A percentile compares a stretch with the other conserved stretches of the same genome.
Conservation (phyloP, 92 coral and sea anemone species). For the Zoanthus solanderi region DNA sequence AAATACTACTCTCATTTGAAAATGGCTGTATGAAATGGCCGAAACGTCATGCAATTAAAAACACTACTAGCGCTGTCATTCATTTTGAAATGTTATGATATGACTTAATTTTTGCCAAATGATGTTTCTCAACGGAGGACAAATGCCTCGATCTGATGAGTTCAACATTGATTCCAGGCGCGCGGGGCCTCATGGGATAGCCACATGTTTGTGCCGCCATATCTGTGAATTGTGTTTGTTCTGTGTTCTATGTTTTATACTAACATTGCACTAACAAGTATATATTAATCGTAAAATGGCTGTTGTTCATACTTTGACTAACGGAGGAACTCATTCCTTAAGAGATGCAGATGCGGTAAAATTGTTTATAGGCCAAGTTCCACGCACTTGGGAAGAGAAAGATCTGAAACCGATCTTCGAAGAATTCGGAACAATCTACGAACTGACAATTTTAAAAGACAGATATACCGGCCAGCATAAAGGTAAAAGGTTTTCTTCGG, state of each 20-base stretch:
- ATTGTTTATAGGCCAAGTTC: constrained; percentile 97
- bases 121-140: no score
- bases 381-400: constrained; percentile 97
- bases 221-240: constrained; percentile 35
- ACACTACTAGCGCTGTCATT: no score
- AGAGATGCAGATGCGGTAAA: constrained; percentile 90
- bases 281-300: constrained; percentile 35
- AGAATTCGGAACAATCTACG: constrained; percentile 90
- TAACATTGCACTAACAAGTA: constrained; percentile 38
- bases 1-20: no score
- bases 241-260: constrained; percentile 36
- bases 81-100: no score
- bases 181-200: constrained; percentile 79
- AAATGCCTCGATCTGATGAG: constrained; percentile 17
- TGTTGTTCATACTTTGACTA: constrained; percentile 56
- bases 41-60: no score
- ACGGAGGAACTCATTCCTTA: constrained; percentile 80
- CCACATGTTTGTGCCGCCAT: constrained; percentile 91
- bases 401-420: constrained; percentile 95
- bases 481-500: constrained; percentile 60
- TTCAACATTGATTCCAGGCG: background rate
- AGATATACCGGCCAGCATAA: constrained; percentile 92
- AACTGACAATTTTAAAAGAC: constrained; percentile 92
- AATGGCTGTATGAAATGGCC: no score
- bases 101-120: no score